Evolutionary conservation across 2,888 invertebrate species (phyloP).

Genomic region (Plagodis dolabraria): DNA sequence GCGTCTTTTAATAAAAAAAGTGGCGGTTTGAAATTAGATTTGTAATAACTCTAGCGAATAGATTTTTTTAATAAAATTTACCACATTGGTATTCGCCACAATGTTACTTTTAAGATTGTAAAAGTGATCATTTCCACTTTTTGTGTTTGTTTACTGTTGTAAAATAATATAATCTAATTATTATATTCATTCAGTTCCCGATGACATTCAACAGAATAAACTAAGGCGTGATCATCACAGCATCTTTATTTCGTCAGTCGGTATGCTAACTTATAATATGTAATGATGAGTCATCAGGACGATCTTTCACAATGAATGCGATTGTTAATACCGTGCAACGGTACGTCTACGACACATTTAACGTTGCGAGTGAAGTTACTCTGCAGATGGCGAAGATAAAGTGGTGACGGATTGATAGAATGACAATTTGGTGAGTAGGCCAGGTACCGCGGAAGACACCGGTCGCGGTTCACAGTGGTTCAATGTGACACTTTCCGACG

Average conservation of each 20-base stretch:
- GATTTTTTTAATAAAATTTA: no score
- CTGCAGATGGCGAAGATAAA: slow-evolving; percentile 73
- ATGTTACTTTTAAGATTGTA: no score
- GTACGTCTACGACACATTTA: slow-evolving; percentile 57
- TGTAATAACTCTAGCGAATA: no score
- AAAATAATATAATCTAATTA: no score
- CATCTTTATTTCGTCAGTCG: slow-evolving; percentile 24
- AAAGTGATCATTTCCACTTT: no score
- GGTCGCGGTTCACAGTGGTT: slow-evolving; percentile 81
- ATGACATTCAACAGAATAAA: slow-evolving; percentile 12
- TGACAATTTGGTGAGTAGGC: slow-evolving; percentile 83
- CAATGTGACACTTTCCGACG: slow-evolving; percentile 84
- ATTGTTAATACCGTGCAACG: slow-evolving; percentile 59
- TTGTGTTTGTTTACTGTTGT: no score
- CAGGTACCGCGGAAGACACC: slow-evolving; percentile 76
- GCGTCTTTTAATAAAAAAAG: neutral
- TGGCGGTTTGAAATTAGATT: neutral
- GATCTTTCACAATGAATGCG: slow-evolving; percentile 53
- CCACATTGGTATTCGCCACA: no score
- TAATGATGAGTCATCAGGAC: slow-evolving; percentile 50
- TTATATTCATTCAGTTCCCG: neutral
- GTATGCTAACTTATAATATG: slow-evolving; percentile 35
- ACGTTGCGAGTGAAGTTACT: slow-evolving; percentile 55
- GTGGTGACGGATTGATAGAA: slow-evolving; percentile 81
- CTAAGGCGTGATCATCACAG: slow-evolving; percentile 15